Base-by-base conservation (phyloP, 2,888 invertebrate genomes). In the Minunthozetes semirufus region DNA sequence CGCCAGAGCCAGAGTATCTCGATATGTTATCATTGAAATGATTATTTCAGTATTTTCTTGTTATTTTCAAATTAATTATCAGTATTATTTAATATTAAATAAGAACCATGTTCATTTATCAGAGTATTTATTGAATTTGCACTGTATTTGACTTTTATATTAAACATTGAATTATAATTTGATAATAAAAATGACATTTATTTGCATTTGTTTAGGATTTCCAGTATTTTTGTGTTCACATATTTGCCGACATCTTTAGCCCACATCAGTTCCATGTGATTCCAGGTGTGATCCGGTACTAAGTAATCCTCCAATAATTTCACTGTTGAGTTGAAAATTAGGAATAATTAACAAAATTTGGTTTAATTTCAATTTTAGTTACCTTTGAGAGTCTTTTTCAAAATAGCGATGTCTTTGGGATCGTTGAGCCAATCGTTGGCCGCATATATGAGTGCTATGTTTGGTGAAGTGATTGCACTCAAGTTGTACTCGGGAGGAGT, bases 401-500 rank as follows among this genome's bases (percentile, higher is more conserved):
- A 17, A 38, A 19, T 68, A 11, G 42, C 19, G n/a, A 80, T 79
- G 61, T 80, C 80, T 72, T 48, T 22, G 0, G 82, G 81, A 78
- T 82, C 83, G 17, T 84, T 83, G 27, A 84, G 79, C 80, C 81
- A 82, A 76, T 85, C 85, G 11, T 82, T 80, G 33, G 79, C 80
- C 17, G 81, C 81, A 71, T 79, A 81, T 74, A 81, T 81, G 3
- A 83, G 72, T 5, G 81, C 81, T 0, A 81, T 80, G 9, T 83
- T 82, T 9, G 75, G 72, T 9, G 75, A 79, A 17, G 76, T 79
- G 22, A 83, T 78, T n/a, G 80, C 79, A 17, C 70, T 74, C 0
- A 81, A 68, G 72, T 81, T 76, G 76, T 83, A 83, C 38, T 75
- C 46, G 5, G 83, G 83, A 17, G 84, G 83, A 6, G 78, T 78